These are phyloP conservation scores for Meloidogyne hapla DNA, from an alignment of 1,140 invertebrate species.

Conservation along the genomic window DNA sequence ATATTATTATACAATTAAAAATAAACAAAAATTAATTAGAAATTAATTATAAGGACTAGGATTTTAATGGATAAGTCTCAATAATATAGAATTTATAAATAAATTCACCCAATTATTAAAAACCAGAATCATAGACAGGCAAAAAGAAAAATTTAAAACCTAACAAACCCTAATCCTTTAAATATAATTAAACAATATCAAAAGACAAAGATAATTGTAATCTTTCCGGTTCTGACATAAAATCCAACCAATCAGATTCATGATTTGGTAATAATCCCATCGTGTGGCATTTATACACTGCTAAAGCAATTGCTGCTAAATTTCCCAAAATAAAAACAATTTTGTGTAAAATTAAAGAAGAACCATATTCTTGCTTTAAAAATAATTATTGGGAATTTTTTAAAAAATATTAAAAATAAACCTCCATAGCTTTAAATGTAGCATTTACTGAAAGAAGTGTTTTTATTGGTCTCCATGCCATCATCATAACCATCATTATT, in stretches of 20 bases:
- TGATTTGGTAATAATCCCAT: conserved; percentile 97
- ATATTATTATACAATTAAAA: too few relatives aligned
- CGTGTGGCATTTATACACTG: conserved; percentile 92
- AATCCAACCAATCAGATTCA: conserved; percentile 96
- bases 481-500: conserved; percentile 99
- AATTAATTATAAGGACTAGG: too few relatives aligned
- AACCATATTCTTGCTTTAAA: conserved; percentile 41
- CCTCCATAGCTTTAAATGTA: conserved; percentile 65
- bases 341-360: conserved; percentile 74
- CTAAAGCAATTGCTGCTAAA: conserved; percentile 84
- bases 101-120: too few relatives aligned
- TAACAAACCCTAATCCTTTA: neutral
- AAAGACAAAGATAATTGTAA: conserved; percentile 41
- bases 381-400: neutral
- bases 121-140: too few relatives aligned
- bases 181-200: conserved; percentile 27
- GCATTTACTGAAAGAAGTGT: conserved; percentile 84
- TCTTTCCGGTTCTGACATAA: conserved; percentile 70
- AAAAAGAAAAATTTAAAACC: neutral
- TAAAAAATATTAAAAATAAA: conserved; percentile 16
- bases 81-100: too few relatives aligned
- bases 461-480: conserved; percentile 90
- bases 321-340: conserved; percentile 92
- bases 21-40: too few relatives aligned
- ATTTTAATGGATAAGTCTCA: too few relatives aligned